phyloP scores from a whole-genome alignment of 2,113 vertebrate genomes.

The Brienomyrus longianalis region DNA sequence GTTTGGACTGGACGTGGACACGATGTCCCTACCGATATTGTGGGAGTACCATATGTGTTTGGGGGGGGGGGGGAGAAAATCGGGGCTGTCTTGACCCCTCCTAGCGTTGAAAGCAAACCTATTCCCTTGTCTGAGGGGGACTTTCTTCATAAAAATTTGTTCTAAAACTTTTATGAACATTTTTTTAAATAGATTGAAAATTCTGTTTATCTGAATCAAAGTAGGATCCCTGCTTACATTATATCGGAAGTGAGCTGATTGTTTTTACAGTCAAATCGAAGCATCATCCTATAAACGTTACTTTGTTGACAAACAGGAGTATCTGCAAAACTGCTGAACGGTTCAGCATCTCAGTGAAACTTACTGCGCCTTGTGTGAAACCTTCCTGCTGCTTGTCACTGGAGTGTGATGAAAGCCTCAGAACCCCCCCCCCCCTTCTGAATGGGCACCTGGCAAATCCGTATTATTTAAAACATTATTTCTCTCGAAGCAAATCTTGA shows the following conservation, averaged over 20 bases:
- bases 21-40: background rate
- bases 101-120: background rate
- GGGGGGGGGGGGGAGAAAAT: background rate
- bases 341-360: background rate
- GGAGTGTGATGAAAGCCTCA: background rate
- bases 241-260: background rate
- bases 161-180: background rate
- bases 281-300: background rate
- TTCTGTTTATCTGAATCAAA: background rate
- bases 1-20: background rate
- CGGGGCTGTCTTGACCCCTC: background rate
- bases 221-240: background rate
- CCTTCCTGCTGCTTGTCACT: background rate
- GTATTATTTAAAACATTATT: background rate
- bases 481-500: background rate
- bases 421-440: background rate
- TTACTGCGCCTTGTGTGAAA: background rate
- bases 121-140: background rate
- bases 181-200: background rate
- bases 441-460: background rate
- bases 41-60: background rate
- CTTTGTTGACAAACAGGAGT: background rate
- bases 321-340: background rate
- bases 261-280: background rate
- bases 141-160: background rate